Evolutionary conservation across 1,140 invertebrate genomes (phyloP).

Genomic region (Ladona fulva): DNA sequence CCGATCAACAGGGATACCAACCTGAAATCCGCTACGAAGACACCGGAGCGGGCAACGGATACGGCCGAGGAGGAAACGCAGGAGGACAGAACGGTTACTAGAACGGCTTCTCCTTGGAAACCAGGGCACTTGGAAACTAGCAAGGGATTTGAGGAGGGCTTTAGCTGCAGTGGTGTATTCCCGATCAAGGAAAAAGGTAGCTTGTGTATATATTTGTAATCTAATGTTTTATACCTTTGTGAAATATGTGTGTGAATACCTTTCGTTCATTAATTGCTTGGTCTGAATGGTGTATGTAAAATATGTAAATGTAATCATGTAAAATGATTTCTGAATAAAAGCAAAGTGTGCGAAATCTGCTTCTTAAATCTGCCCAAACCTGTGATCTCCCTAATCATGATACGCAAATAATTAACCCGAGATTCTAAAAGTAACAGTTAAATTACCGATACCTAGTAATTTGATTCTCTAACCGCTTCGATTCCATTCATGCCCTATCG

Average conservation of each 20-base stretch:
- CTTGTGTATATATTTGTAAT: background rate
- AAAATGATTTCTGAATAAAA: background rate
- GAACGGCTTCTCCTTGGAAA: background rate
- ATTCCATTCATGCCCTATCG: too few relatives aligned
- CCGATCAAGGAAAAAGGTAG: background rate
- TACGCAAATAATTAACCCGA: too few relatives aligned
- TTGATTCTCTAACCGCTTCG: too few relatives aligned
- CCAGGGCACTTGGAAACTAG: too few relatives aligned
- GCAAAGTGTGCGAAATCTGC: background rate
- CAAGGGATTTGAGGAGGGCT: too few relatives aligned
- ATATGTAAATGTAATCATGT: background rate
- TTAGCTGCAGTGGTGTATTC: too few relatives aligned
- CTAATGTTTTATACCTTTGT: background rate
- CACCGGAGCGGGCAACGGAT: conserved; percentile 43
- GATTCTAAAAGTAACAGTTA: too few relatives aligned
- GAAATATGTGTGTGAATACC: conserved; percentile 6
- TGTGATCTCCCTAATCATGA: too few relatives aligned
- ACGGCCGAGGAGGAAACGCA: conserved; percentile 32
- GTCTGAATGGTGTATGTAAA: background rate
- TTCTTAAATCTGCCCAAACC: too few relatives aligned
- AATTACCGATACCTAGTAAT: too few relatives aligned
- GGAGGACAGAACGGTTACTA: conserved; percentile 24
- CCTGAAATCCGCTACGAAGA: conserved; percentile 46
- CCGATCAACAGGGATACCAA: conserved; percentile 31
- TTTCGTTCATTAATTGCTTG: background rate